Evolutionary conservation across 92 coral and sea anemone genomes (phyloP), one percentile per base, ranked within the genome.

Genomic region (Palythoa grandis): DNA sequence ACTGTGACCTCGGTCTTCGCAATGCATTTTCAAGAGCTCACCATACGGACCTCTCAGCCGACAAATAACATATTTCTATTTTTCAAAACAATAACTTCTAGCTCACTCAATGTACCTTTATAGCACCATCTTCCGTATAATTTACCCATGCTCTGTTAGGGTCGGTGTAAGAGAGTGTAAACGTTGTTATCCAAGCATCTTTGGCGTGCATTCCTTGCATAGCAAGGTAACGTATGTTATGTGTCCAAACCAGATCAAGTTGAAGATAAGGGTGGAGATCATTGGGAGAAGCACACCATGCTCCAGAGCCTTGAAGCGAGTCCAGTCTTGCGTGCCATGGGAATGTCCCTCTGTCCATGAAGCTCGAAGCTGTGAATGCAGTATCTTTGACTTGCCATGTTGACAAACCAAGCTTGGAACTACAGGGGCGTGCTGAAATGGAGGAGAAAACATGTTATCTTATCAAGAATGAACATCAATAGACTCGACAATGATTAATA

Each of bases 231-330:
- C 37, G 56, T 35, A 74, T 53, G 14, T n/a, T 50, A 60, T 50
- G 58, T 52, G 50, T 39, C 79, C 79, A 74, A 7, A 52, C 13
- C 37, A 89, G 87, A 58, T 89, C 83, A 13, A 89, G 82, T 57
- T 89, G 92, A 53, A 89, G 85, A 19, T 77, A 79, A 52, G 92
- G 89, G 3, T n/a, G 39, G 15, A 25, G 19, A 48, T 89, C 92
- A 16, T 15, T 24, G 3, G 86, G 53, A 8, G 50, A 6, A 35
- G 92, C 92, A 61, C 92, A 89, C 92, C 92, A 89, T 12, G 60
- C 79, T 13, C 79, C 79, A 11, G 52, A 39, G 14, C 39, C 29
- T 19, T 74, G 79, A 4, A 7, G 79, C n/a, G 79, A 74, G 58
- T 50, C 2, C 37, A 74, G 52, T 52, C 79, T 74, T 52, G 79